Evolutionary conservation across 2,113 vertebrate species (phyloP).

Genomic region (Phodopus roborovskii): DNA sequence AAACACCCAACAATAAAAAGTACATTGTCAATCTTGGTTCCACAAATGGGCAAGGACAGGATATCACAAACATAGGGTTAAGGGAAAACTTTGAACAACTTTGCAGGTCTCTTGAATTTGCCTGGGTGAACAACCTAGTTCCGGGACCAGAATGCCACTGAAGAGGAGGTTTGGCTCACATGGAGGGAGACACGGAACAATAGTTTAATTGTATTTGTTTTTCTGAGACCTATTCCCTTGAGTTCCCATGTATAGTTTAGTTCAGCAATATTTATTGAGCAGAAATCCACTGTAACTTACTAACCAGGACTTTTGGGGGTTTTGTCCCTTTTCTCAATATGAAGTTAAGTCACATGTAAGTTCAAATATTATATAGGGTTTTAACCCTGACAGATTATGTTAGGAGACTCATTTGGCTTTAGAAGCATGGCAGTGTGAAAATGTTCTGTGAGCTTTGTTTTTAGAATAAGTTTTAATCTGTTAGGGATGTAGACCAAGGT

Average conservation of each 20-base stretch:
- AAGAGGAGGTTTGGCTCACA: not conserved
- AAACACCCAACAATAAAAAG: not conserved
- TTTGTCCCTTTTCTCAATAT: not conserved
- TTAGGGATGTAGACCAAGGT: not conserved
- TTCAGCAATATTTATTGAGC: slow-evolving; percentile 2
- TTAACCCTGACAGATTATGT: not conserved
- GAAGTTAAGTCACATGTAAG: not conserved
- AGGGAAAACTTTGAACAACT: not conserved
- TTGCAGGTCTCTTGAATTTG: not conserved
- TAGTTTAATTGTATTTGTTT: not conserved
- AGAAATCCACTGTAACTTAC: not conserved
- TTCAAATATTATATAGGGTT: not conserved
- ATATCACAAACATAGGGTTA: not conserved
- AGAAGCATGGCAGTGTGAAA: not conserved
- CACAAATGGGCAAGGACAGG: not conserved
- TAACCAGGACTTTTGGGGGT: not conserved
- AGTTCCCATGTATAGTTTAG: not conserved
- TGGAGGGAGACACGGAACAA: not conserved
- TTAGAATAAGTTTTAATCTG: not conserved
- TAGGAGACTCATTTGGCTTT: not conserved
- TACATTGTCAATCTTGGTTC: not conserved
- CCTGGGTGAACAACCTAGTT: not conserved
- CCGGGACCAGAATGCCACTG: not conserved
- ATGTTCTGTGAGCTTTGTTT: not conserved
- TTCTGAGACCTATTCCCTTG: not conserved